These are phyloP conservation scores for Eristalis arbustorum DNA, from an alignment of 2,888 invertebrate species.

Conservation along the genomic window DNA sequence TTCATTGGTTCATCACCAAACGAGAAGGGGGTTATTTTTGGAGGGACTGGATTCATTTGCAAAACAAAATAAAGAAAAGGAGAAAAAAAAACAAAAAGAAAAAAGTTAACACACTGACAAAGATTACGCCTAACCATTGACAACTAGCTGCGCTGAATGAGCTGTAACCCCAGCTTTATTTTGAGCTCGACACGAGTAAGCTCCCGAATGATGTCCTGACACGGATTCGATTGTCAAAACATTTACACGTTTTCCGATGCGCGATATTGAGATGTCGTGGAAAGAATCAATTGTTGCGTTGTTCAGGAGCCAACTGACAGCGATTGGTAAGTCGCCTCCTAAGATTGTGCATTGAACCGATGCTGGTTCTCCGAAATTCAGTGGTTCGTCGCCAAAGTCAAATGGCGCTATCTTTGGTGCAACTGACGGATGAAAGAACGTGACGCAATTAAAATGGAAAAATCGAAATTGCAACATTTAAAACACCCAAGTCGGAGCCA, in stretches of 20 bases:
- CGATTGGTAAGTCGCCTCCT: constrained; percentile 85
- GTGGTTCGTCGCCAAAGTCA: constrained; percentile 83
- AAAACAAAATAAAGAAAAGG: constrained; percentile 1
- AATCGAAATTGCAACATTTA: too few species aligned
- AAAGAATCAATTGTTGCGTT: constrained; percentile 77
- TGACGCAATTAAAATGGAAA: too few species aligned
- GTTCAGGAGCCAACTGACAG: constrained; percentile 83
- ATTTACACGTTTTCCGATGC: constrained; percentile 85
- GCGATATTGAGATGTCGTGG: constrained; percentile 81
- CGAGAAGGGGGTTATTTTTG: constrained; percentile 86
- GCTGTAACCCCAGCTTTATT: constrained; percentile 84
- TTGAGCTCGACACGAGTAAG: constrained; percentile 86
- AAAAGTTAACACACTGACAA: constrained; percentile 26
- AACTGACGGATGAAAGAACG: constrained; percentile 74
- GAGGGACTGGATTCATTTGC: constrained; percentile 73
- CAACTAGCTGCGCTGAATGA: constrained; percentile 83
- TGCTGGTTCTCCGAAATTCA: constrained; percentile 83
- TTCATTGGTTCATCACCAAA: constrained; percentile 88
- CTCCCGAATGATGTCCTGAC: constrained; percentile 83
- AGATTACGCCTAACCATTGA: constrained; percentile 81
- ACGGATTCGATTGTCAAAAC: constrained; percentile 83
- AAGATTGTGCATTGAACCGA: constrained; percentile 83
- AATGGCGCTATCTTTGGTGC: constrained; percentile 82
- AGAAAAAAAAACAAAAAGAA: constrained; percentile 26
- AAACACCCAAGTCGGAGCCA: too few species aligned